Percentiles rank a stretch among this genome's conserved stretches.
Conservation (phyloP, 2,113 vertebrate species). For the Dunckerocampus dactyliophorus region DNA sequence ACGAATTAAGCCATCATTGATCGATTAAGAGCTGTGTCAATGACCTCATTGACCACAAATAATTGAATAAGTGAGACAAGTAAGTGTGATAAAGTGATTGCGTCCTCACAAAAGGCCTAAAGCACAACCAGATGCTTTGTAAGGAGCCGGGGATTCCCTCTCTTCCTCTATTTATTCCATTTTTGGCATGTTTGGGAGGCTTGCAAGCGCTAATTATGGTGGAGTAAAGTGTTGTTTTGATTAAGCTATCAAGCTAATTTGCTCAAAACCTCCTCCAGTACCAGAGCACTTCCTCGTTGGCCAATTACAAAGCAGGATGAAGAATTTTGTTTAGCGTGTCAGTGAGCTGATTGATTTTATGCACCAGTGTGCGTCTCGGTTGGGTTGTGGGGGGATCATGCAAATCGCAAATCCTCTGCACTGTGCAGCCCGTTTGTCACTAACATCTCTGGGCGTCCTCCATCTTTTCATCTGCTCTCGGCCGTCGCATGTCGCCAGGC, state of each 20-base stretch:
- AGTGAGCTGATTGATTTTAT: constrained; percentile 7
- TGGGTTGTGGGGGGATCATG: neutral
- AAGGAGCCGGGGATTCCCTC: neutral
- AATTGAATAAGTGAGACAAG: too few species aligned
- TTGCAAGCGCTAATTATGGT: constrained; percentile 29
- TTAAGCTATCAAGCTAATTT: constrained; percentile 45
- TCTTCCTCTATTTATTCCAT: neutral
- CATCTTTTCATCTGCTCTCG: neutral
- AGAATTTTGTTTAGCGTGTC: constrained; percentile 7
- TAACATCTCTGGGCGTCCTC: neutral
- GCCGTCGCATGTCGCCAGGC: neutral
- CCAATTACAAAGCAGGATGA: constrained; percentile 32
- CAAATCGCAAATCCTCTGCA: constrained; percentile 1
- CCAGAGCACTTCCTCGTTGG: constrained; percentile 19
- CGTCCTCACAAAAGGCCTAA: too few species aligned
- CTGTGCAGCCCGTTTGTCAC: neutral
- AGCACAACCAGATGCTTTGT: neutral
- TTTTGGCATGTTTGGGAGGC: constrained; percentile 29
- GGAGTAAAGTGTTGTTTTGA: constrained; percentile 37
- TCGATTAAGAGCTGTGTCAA: too few species aligned
- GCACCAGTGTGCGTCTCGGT: constrained; percentile 9
- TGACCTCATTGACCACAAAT: too few species aligned
- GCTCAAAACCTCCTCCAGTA: constrained; percentile 25
- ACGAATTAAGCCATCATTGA: too few species aligned
- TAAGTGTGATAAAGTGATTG: too few species aligned